phyloP scores from a whole-genome alignment of 2,113 vertebrate species.

The Triplophysa rosa region DNA sequence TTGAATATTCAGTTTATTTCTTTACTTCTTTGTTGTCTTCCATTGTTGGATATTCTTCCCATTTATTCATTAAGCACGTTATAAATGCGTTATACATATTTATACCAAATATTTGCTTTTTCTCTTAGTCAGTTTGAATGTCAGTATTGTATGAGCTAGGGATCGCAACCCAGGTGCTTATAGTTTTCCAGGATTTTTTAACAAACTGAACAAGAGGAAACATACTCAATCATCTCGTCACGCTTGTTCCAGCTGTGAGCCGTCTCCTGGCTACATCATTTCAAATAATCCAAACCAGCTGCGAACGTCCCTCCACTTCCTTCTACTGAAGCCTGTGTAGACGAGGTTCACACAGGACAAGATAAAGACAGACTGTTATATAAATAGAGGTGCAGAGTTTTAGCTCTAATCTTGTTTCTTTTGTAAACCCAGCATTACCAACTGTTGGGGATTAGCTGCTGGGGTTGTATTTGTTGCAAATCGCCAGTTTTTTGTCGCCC shows the following conservation, averaged over 20 bases:
- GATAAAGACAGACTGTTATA: conserved; percentile 36
- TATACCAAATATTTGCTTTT: no score
- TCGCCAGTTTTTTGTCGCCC: neutral
- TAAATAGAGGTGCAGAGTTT: conserved; percentile 36
- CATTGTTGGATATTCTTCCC: no score
- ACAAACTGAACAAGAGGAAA: conserved; percentile 23
- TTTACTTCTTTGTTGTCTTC: neutral
- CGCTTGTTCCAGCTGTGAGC: conserved; percentile 5
- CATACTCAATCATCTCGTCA: neutral
- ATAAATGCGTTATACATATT: no score
- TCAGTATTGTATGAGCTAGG: neutral
- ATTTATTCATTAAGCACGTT: no score
- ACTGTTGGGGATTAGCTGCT: conserved; percentile 26
- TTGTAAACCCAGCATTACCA: conserved; percentile 37
- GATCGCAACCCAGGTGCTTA: conserved; percentile 15
- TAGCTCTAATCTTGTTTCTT: conserved; percentile 45
- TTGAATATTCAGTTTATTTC: neutral
- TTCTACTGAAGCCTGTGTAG: neutral
- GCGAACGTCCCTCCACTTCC: neutral
- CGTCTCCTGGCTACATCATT: conserved; percentile 9
- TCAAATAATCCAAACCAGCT: conserved; percentile 23
- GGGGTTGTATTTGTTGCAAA: conserved; percentile 28
- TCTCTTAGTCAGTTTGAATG: neutral
- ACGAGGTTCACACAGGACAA: neutral
- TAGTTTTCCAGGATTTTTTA: neutral